Conservation (phyloP, 2,113 vertebrate species). For the Hydropotes inermis region DNA sequence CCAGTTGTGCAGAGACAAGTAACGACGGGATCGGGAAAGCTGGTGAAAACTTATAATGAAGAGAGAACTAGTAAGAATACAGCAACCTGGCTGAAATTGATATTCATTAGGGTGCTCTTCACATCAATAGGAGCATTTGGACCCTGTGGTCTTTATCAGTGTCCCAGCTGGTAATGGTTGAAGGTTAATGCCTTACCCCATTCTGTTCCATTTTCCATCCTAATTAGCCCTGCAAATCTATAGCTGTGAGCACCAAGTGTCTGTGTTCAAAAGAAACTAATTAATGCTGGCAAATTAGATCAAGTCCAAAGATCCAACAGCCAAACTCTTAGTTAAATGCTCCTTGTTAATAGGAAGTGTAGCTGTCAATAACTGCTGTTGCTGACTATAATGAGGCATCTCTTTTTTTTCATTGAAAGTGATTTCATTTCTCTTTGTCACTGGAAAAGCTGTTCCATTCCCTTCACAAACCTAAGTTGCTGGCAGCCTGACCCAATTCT, state of each 20-base stretch:
- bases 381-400: constrained; percentile 89
- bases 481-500: constrained; percentile 83
- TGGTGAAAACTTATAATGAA: constrained; percentile 75
- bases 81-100: constrained; percentile 85
- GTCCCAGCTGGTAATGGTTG: constrained; percentile 94
- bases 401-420: constrained; percentile 89
- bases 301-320: constrained; percentile 92
- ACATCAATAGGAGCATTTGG: constrained; percentile 92
- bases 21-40: constrained; percentile 62
- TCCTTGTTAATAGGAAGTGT: constrained; percentile 89
- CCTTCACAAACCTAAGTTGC: constrained; percentile 79
- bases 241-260: constrained; percentile 92
- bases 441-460: constrained; percentile 84
- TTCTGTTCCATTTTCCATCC: constrained; percentile 91
- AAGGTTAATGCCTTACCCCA: constrained; percentile 89
- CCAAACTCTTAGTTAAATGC: constrained; percentile 91
- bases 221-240: constrained; percentile 91
- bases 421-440: constrained; percentile 93
- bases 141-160: constrained; percentile 90
- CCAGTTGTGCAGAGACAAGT: constrained; percentile 7
- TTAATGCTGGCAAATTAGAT: constrained; percentile 98
- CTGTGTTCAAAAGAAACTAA: constrained; percentile 92
- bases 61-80: constrained; percentile 70
- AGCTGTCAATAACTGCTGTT: constrained; percentile 92
- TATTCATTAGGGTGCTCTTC: constrained; percentile 87